A percentile compares a stretch with the other conserved stretches of the same genome.
Conservation (phyloP, 2,797 vertebrate species). For the Gymnodraco acuticeps region DNA sequence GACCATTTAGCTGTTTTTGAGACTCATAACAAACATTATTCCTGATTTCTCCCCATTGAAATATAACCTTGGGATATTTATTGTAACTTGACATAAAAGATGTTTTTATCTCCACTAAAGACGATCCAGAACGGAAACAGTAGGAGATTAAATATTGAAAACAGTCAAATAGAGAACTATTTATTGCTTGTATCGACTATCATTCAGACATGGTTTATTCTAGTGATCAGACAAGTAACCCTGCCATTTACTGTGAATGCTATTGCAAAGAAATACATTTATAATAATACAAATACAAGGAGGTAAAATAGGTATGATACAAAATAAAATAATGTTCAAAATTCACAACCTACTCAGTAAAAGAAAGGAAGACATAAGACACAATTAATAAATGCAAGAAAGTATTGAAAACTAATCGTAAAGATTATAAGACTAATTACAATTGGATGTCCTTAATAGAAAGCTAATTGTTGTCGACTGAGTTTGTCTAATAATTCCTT, state of each 20-base stretch:
- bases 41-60: neutral
- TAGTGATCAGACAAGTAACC: neutral
- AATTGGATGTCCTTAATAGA: too few relatives aligned
- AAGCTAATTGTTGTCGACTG: too few relatives aligned
- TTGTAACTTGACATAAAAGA: constrained; percentile 1
- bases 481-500: too few relatives aligned
- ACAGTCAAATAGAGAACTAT: neutral
- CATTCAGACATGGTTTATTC: neutral
- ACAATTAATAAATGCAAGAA: too few relatives aligned
- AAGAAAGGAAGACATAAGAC: too few relatives aligned
- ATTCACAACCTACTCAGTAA: too few relatives aligned
- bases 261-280: neutral
- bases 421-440: too few relatives aligned
- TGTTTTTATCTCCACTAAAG: neutral
- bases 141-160: neutral
- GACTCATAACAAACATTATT: neutral
- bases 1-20: neutral
- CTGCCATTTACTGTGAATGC: neutral
- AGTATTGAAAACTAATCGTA: too few relatives aligned
- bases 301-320: too few relatives aligned
- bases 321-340: too few relatives aligned
- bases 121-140: neutral
- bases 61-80: neutral
- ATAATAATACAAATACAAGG: too few relatives aligned
- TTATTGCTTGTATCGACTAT: neutral